Percentiles rank a stretch among this genome's conserved stretches.
These are phyloP conservation scores for Diarsia mendica DNA, from an alignment of 2,888 invertebrate species.

Conservation along the genomic window DNA sequence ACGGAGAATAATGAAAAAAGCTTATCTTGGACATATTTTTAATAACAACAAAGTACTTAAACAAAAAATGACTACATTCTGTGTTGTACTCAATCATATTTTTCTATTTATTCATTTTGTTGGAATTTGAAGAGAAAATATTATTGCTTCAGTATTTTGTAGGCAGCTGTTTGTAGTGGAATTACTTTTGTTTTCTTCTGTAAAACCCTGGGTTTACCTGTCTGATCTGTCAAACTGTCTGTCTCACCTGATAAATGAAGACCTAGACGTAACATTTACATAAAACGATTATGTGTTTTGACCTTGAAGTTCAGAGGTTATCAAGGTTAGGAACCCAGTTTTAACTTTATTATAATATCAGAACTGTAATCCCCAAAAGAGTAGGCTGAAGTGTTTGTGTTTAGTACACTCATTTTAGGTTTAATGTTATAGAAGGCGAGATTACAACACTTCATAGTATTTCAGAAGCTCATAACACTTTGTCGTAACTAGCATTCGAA, in stretches of 20 bases:
- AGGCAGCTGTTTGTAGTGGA: slow-evolving; percentile 20
- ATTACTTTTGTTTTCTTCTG: slow-evolving; percentile 14
- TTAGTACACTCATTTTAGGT: neutral
- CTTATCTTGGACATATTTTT: slow-evolving; percentile 56
- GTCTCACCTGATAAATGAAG: slow-evolving; percentile 19
- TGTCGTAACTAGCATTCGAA: neutral
- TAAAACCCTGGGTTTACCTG: slow-evolving; percentile 21
- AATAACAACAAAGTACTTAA: slow-evolving; percentile 50
- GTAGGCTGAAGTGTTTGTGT: neutral
- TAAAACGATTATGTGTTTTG: slow-evolving; percentile 4
- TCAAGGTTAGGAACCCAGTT: neutral
- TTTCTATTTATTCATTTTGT: neutral
- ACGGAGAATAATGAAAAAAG: slow-evolving; percentile 52
- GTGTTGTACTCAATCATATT: slow-evolving; percentile 18
- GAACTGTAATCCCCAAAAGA: neutral
- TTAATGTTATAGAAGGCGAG: neutral
- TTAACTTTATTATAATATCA: neutral
- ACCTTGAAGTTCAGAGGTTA: slow-evolving; percentile 8
- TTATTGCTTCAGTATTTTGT: slow-evolving; percentile 40
- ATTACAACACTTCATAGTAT: neutral
- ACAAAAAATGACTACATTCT: slow-evolving; percentile 33
- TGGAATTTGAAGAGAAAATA: slow-evolving; percentile 23
- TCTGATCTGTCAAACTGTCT: slow-evolving; percentile 40
- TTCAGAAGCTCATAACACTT: neutral
- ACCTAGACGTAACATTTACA: neutral